Base-by-base conservation (phyloP, 2,888 invertebrate species). In the Tolmerus cingulatus region DNA sequence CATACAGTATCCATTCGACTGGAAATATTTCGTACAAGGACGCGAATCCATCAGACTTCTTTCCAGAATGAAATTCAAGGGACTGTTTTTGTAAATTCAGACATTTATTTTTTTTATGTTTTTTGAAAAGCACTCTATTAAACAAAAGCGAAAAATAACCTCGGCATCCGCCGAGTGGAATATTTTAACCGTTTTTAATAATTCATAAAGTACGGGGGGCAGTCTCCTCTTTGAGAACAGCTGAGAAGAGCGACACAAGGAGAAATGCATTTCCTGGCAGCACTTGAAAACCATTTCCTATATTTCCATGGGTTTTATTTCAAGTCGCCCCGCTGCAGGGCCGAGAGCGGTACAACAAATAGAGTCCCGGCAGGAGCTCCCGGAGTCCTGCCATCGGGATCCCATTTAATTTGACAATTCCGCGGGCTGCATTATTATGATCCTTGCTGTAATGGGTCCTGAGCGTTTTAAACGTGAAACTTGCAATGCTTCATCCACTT, bases 201-300 rank as follows among this genome's bases (percentile, higher is more conserved):
- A 79, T 51, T 51, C 51, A 79, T 12, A 79, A 51, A 51, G 43
- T 27, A 5, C 43, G 43, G 9, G n/a, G 79, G 27, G 79, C 9
- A 79, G 23, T 7, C 30, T 30, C 30, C 16, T 30, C 46, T 79
- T 79, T 79, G 40, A 34, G 46, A 79, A 79, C 23, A 46, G 51
- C 37, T 57, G 51, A 57, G 57, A 57, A 34, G 55, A 82, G 57
- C 37, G 51, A 30, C 46, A 66, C 66, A 37, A 85, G 85, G 40
- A 74, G 74, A 85, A 85, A 85, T 85, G 85, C 85, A 85, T 85
- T 85, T 85, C 85, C 85, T 74, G 74, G 74, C 34, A 84, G 84
- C 85, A 85, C 85, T 85, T 85, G 74, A 85, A 85, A 85, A 27
- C 85, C 85, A 85, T 85, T 85, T 85, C 85, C 85, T 74, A 85